Conservation (phyloP, 2,888 invertebrate genomes). For the Parnassius glacialis region DNA sequence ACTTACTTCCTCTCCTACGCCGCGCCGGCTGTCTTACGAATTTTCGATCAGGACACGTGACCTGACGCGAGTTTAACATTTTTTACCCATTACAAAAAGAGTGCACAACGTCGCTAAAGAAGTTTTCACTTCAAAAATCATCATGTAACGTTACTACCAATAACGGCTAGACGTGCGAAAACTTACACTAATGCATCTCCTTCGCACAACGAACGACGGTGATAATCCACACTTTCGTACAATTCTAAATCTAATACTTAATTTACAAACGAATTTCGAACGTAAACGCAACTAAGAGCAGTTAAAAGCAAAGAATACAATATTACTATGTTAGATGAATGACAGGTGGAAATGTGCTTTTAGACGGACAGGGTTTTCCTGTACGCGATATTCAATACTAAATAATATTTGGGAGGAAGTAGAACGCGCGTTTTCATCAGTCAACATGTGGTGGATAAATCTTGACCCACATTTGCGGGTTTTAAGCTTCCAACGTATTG, state of each 20-base stretch:
- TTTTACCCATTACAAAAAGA: too few relatives aligned
- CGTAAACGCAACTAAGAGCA: not conserved
- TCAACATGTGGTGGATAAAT: constrained; percentile 13
- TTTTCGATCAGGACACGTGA: too few relatives aligned
- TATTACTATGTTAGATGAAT: constrained; percentile 1
- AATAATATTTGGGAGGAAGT: constrained; percentile 21
- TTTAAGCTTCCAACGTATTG: constrained; percentile 13
- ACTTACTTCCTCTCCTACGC: too few relatives aligned
- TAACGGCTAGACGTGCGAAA: constrained; percentile 13
- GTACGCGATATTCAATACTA: constrained; percentile 22
- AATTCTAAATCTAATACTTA: constrained; percentile 10
- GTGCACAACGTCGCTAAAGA: too few relatives aligned
- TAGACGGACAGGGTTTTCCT: constrained; percentile 25
- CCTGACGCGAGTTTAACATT: too few relatives aligned
- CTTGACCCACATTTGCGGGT: constrained; percentile 20
- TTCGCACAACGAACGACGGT: not conserved
- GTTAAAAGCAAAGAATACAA: too few relatives aligned
- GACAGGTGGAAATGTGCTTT: constrained; percentile 27
- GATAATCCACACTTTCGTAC: not conserved
- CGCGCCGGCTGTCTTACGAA: too few relatives aligned
- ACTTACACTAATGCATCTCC: constrained; percentile 19
- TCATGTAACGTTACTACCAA: constrained; percentile 2
- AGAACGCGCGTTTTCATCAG: constrained; percentile 9
- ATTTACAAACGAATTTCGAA: not conserved
- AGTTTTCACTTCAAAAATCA: too few relatives aligned